Evolutionary conservation across 2,797 vertebrate species (phyloP).

Genomic region (Agapornis canus): DNA sequence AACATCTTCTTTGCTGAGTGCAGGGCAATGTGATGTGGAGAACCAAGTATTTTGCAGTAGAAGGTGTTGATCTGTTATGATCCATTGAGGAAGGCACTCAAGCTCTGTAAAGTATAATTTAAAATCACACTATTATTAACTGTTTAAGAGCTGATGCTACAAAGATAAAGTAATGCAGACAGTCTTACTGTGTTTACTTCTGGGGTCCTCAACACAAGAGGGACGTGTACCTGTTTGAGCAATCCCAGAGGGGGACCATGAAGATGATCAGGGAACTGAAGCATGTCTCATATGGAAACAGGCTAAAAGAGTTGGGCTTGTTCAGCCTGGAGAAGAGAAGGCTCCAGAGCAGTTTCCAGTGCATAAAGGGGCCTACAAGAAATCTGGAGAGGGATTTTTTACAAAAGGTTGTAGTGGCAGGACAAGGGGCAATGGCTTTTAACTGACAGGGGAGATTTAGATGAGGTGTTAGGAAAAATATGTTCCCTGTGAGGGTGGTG

Average conservation of each 20-base stretch:
- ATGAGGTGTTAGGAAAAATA: neutral
- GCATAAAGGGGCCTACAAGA: neutral
- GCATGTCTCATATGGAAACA: neutral
- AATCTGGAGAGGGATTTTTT: neutral
- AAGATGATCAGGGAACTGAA: neutral
- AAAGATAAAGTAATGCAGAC: neutral
- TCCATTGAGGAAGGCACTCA: neutral
- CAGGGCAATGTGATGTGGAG: neutral
- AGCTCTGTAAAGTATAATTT: neutral
- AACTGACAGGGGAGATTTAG: neutral
- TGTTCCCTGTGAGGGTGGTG: neutral
- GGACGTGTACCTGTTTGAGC: neutral
- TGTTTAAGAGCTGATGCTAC: neutral
- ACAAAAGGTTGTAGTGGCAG: neutral
- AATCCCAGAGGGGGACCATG: neutral
- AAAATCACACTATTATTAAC: neutral
- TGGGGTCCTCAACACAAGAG: neutral
- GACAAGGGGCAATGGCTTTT: neutral
- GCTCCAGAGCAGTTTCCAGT: neutral
- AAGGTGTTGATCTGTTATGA: neutral
- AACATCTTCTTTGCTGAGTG: fast-evolving
- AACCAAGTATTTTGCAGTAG: neutral
- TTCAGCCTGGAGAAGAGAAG: neutral
- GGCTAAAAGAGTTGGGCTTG: neutral
- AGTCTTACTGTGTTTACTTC: neutral